Conservation (phyloP, 2,113 vertebrate genomes). For the Australoheros scitulus region DNA sequence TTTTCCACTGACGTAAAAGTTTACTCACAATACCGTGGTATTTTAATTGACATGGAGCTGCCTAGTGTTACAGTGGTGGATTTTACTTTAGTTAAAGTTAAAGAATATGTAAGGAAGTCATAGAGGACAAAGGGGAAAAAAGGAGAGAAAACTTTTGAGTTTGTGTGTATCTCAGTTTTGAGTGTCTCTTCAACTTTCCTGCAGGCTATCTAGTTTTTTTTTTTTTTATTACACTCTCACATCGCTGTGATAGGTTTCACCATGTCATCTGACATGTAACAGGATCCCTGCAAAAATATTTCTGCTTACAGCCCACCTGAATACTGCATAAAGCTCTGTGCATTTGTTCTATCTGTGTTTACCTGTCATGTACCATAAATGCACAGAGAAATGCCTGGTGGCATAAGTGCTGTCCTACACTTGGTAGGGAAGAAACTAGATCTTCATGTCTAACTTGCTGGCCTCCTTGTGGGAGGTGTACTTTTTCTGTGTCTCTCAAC, state of each 20-base stretch:
- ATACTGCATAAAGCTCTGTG: neutral
- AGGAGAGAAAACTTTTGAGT: neutral
- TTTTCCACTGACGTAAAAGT: neutral
- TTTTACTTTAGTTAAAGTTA: neutral
- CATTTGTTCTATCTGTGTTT: neutral
- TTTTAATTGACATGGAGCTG: neutral
- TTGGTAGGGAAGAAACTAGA: constrained; percentile 19
- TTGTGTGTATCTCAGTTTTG: neutral
- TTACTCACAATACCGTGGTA: too few species aligned
- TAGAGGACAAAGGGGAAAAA: neutral
- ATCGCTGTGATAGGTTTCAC: neutral
- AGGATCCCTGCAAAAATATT: neutral
- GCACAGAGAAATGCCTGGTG: constrained; percentile 2
- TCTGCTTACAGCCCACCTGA: constrained; percentile 13
- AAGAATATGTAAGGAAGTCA: neutral
- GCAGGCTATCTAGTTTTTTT: neutral
- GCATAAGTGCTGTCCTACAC: constrained; percentile 40
- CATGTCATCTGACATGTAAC: neutral
- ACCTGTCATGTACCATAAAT: constrained; percentile 4
- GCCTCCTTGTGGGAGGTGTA: constrained; percentile 25
- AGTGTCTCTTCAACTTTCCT: neutral
- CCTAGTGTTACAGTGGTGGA: too few species aligned
- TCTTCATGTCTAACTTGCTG: constrained; percentile 20
- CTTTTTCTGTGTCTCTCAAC: neutral
- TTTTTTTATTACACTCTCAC: neutral